Base-by-base conservation (phyloP, 1,140 invertebrate genomes). In the Matsumurasca onukii region DNA sequence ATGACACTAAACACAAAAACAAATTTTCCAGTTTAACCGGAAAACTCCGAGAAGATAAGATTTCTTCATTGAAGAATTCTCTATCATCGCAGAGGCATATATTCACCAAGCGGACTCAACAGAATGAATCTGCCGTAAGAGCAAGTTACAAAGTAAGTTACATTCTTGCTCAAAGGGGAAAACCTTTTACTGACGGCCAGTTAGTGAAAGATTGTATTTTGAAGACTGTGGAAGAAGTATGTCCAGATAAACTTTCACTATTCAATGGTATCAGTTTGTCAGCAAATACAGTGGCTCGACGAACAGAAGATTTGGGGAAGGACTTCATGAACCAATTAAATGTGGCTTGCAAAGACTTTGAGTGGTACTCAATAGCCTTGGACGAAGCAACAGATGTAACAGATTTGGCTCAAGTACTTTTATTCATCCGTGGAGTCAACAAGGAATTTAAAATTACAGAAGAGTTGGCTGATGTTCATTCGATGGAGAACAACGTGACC, bases 321-420 rank as follows among this genome's bases (percentile, higher is more conserved):
- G 55, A 77, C 69, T 51, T 71, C 59, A 34, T 62, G 55, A 13
- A 61, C 15, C 67, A 69, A 61, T 69, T 75, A 66, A 71, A 71
- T 57, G 69, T 68, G 49, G 64, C 67, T 70, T 67, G 59, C 70
- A 59, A 49, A 24, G 61, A 76, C 61, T 76, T 77, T 51, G 64
- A 73, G 71, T 77, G 59, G 71, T 77, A 71, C 73, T 73, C 75
- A 68, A 31, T 77, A 34, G 75, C 75, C 63, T 71, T 76, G 66
- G 76, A 78, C 74, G 76, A 78, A 72, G 73, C 69, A 48, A 78
- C 71, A 45, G 76, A 79, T 70, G 69, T 77, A 65, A 71, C 68
- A 66, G 75, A 77, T 70, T 70, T 70, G 66, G 73, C 72, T 66
- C 74, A 77, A 73, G 69, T 76, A 67, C 71, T 69, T 68, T 70